Evolutionary conservation across 64 coral and sea anemone species (phyloP).

Genomic region (Montipora efflorescens): DNA sequence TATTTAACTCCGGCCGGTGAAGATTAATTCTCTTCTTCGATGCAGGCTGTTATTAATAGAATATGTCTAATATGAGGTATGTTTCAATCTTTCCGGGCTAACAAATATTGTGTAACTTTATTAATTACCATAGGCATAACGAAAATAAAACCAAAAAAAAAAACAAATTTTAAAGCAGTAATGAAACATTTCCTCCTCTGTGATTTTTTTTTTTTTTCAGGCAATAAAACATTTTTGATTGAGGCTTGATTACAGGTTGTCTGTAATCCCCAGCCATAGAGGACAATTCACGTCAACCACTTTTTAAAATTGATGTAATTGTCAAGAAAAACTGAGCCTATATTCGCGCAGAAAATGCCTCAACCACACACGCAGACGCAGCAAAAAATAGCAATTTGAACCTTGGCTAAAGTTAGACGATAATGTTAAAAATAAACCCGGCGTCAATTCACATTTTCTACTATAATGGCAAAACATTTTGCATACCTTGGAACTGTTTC

Average conservation of each 20-base stretch:
- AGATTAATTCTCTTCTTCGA: background rate
- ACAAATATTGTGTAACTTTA: background rate
- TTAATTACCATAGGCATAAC: background rate
- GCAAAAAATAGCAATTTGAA: background rate
- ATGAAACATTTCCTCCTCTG: background rate
- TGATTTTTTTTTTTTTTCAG: background rate
- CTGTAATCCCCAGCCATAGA: background rate
- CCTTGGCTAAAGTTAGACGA: background rate
- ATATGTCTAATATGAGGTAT: background rate
- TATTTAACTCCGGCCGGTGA: background rate
- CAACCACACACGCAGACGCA: background rate
- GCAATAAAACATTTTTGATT: background rate
- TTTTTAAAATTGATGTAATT: background rate
- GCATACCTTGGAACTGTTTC: background rate
- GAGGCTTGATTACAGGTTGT: background rate
- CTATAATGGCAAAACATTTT: background rate
- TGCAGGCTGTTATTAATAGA: background rate
- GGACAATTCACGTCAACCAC: background rate
- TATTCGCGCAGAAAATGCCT: background rate
- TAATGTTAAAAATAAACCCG: background rate
- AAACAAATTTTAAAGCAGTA: background rate
- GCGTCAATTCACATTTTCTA: background rate
- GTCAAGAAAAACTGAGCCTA: background rate
- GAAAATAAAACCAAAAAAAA: background rate
- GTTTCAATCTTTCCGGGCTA: background rate